Conservation (phyloP, 2,797 vertebrate species). For the Crenichthys baileyi region DNA sequence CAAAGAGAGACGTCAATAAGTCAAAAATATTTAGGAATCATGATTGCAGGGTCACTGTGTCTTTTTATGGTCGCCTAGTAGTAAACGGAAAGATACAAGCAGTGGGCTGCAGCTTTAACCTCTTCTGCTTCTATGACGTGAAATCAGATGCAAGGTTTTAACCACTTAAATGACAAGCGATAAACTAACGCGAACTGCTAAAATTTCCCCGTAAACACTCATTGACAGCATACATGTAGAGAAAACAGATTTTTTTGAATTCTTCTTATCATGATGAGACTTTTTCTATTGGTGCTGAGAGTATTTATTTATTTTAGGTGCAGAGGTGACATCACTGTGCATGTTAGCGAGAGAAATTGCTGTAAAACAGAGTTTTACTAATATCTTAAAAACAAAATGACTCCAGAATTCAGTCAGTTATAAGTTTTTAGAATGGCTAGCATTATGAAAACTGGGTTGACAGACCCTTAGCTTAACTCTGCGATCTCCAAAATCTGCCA, state of each 20-base stretch:
- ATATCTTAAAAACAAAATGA: neutral
- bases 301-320: neutral
- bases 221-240: no score
- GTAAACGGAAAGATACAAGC: neutral
- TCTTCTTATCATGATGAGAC: no score
- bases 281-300: neutral
- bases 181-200: neutral
- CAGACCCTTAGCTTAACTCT: neutral
- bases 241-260: constrained; percentile 5
- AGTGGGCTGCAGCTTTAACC: neutral
- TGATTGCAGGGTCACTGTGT: neutral
- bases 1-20: neutral
- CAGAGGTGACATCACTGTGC: neutral
- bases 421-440: neutral
- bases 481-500: neutral
- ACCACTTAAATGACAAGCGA: neutral
- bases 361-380: neutral
- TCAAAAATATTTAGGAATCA: neutral
- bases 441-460: neutral
- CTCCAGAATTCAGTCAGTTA: neutral
- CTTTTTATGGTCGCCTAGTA: neutral
- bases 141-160: neutral
- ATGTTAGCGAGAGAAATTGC: neutral
- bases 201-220: neutral
- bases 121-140: neutral